A percentile compares a stretch with the other conserved stretches of the same genome.
These are phyloP conservation scores for Omphaloscelis lunosa DNA, from an alignment of 2,888 invertebrate species.

Conservation along the genomic window DNA sequence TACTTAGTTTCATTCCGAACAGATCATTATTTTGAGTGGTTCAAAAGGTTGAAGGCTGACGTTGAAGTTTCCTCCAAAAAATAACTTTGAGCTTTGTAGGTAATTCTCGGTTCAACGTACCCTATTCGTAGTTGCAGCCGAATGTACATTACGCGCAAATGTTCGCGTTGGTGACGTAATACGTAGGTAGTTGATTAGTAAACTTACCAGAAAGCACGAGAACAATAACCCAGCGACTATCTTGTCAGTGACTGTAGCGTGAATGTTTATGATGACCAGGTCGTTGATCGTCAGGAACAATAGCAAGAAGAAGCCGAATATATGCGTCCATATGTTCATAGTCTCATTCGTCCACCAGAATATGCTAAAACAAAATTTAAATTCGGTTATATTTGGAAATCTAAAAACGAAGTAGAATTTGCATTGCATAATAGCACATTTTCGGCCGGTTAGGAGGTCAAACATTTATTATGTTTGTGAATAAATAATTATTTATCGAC, in stretches of 20 bases:
- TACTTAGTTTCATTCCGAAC: background rate
- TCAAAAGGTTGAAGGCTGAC: background rate
- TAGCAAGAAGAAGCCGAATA: conserved; percentile 96
- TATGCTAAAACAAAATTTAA: conserved; percentile 91
- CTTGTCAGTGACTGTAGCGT: conserved; percentile 95
- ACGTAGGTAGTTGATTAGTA: conserved; percentile 18
- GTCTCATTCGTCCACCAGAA: conserved; percentile 99
- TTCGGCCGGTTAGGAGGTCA: conserved; percentile 47
- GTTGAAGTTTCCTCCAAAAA: background rate
- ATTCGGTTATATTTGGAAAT: conserved; percentile 43
- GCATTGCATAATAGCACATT: conserved; percentile 44
- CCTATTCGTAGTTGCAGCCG: background rate
- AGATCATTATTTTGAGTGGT: background rate
- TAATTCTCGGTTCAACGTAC: background rate
- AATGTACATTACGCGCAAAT: background rate
- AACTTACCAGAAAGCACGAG: conserved; percentile 96
- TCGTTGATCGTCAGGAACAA: conserved; percentile 96
- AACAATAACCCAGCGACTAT: conserved; percentile 95
- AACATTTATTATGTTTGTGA: conserved; percentile 7
- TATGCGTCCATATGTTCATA: conserved; percentile 99
- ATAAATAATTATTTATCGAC: conserved; percentile 16
- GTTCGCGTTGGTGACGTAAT: conserved; percentile 17
- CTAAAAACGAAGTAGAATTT: conserved; percentile 27
- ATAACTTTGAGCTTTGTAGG: background rate
- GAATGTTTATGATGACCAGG: conserved; percentile 94